Percentiles rank a stretch among this genome's conserved stretches.
phyloP scores from a whole-genome alignment of 2,797 vertebrate species.

The Falco columbarius region DNA sequence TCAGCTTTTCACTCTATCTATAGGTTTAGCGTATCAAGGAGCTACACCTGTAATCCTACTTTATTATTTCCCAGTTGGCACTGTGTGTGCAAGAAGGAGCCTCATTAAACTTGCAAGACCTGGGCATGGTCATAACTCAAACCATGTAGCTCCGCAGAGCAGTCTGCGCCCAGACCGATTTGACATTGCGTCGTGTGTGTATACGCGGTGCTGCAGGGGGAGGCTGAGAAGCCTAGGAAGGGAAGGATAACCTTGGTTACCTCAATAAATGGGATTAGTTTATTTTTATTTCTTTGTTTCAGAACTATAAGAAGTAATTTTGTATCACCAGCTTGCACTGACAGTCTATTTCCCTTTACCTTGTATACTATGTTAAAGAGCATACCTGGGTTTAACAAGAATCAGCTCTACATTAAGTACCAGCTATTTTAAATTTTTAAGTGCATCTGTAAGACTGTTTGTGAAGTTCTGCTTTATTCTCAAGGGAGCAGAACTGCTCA shows the following conservation, averaged over 20 bases:
- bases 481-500: background rate
- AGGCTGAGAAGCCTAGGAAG: background rate
- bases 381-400: background rate
- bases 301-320: background rate
- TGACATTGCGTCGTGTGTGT: background rate
- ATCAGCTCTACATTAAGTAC: background rate
- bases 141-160: background rate
- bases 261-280: background rate
- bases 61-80: background rate
- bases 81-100: background rate
- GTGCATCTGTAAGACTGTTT: background rate
- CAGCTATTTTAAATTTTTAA: background rate
- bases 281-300: background rate
- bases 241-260: background rate
- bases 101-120: background rate
- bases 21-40: background rate
- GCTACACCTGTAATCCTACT: background rate
- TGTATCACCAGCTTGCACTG: background rate
- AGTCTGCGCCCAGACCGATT: background rate
- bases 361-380: background rate
- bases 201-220: rapidly evolving
- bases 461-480: background rate
- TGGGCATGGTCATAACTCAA: background rate
- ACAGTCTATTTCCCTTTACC: background rate
- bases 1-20: background rate